Evolutionary conservation across 2,113 vertebrate species (phyloP), one percentile per base, ranked within the genome.

Genomic region (Aleadryas rufinucha): DNA sequence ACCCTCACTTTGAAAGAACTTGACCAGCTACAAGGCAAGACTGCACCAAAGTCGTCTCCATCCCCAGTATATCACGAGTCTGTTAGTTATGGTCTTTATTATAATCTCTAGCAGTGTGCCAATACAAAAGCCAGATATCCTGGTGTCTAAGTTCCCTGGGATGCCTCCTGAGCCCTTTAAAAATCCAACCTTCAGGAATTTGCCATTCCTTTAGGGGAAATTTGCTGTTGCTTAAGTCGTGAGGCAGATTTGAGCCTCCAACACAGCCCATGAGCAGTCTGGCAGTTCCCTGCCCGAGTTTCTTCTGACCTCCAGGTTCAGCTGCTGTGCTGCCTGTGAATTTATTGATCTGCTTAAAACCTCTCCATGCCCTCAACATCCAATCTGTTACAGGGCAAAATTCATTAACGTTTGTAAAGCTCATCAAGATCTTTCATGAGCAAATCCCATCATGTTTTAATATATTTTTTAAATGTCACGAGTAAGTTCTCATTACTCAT

Each of bases 361-460:
- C 57, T 84, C 52, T 87, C 78, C 1, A 0, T 79, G 91, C 57
- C 81, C 87, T 91, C 89, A 89, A 53, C 89, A 84, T 89, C 84
- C 82, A 68, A 92, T 93, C 74, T 82, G 64, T 90, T 79, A 84
- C 68, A 84, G 74, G 90, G 90, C 90, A 94, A 92, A 94, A 94
- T 87, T 96, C 90, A 93, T 95, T 94, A 94, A 68, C 1, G 57
- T 84, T 89, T 96, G 83, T 81, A 94, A 93, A 95, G 90, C 93
- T 96, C 65, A 87, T 97, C 95, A 95, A 92, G 76, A 92, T 95
- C 80, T 89, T 95, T 84, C 91, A 56, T 84, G 90, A 96, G 85
- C 79, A 96, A 95, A 96, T 93, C 93, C 57, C 85, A 86, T 92
- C 88, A 77, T 81, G 42, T 84, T 95, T 95, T 88, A 90, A 95